Base-by-base conservation (phyloP, 2,113 vertebrate genomes). In the Bostrychus sinensis region DNA sequence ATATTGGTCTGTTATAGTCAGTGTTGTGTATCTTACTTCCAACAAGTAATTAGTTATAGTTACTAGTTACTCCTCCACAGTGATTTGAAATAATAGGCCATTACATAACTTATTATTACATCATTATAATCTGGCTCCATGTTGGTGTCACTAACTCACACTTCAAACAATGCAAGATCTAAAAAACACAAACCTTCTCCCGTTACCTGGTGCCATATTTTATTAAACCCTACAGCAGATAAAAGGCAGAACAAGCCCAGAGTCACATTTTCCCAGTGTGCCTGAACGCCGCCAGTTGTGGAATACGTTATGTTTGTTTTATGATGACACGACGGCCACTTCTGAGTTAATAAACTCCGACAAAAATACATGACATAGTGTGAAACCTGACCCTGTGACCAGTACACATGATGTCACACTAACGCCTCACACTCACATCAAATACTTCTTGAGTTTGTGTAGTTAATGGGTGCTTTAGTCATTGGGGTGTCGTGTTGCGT, bases 241-340 rank as follows among this genome's bases (percentile, higher is more conserved):
- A 46, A 46, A 46, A 46, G 43, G 20, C 23, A 11, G 19, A 46
- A 46, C 43, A 5, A 17, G 20, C 7, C 10, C 11, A 10, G 10
- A 23, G 43, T 46, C 43, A 46, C 43, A 46, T 46, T 46, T 46
- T 46, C 43, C 43, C 43, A 22, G 11, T 22, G 43, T 20, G 20
- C 43, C 20, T 9, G 17, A 46, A 46, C 20, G 20, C 43, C 19
- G 19, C 43, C 3, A n/a, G 43, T 11, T 22, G 3, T 46, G 43
- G 20, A 46, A 46, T 4, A 46, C 19, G 19, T 46, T 19, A 46
- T 46, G 43, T 46, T 46, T 46, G 43, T 46, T 46, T 46, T 23
- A 46, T 46, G 43, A 46, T 46, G 43, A 11, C 43, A 42, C 39
- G 39, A 42, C 39, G 16, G 39, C n/a, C 39, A 46, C 43, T 20